phyloP scores from a whole-genome alignment of 2,888 invertebrate genomes.

The Drosophila atripex region DNA sequence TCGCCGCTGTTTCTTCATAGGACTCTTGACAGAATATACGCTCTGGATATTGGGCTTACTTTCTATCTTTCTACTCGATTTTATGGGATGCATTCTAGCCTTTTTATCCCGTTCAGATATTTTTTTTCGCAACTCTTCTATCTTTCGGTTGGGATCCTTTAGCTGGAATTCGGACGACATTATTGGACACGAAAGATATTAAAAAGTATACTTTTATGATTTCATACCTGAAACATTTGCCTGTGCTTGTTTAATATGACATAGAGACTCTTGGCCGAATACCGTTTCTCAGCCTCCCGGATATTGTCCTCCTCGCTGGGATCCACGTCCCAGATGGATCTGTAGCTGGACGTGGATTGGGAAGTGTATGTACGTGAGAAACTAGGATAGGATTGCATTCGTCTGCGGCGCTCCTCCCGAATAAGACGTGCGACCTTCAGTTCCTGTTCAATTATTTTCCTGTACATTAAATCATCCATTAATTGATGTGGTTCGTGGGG shows the following conservation, averaged over 20 bases:
- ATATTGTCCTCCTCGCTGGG: constrained; percentile 14
- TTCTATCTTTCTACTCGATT: not conserved
- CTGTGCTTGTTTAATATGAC: constrained; percentile 28
- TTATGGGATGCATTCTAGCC: no score
- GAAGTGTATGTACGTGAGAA: not conserved
- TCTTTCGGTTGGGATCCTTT: not conserved
- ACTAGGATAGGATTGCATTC: not conserved
- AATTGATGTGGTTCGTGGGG: not conserved
- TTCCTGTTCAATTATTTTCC: constrained; percentile 15
- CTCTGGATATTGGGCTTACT: not conserved
- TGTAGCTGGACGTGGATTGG: not conserved
- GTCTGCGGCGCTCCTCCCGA: not conserved
- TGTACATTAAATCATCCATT: not conserved
- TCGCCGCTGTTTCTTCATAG: no score
- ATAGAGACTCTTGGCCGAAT: constrained; percentile 30
- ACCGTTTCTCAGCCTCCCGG: constrained; percentile 19
- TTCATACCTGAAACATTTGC: constrained; percentile 11
- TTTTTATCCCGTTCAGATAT: not conserved
- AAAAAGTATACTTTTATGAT: not conserved
- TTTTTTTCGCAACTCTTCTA: not conserved
- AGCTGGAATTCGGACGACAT: not conserved
- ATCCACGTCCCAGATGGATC: not conserved
- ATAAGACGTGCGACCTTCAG: not conserved
- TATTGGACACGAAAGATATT: not conserved
- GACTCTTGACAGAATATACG: not conserved